Percentiles rank a stretch among this genome's conserved stretches.
Evolutionary conservation across 37 sponge, comb jelly and placozoan species (phyloP).

Genomic region (Tethya wilhelma): DNA sequence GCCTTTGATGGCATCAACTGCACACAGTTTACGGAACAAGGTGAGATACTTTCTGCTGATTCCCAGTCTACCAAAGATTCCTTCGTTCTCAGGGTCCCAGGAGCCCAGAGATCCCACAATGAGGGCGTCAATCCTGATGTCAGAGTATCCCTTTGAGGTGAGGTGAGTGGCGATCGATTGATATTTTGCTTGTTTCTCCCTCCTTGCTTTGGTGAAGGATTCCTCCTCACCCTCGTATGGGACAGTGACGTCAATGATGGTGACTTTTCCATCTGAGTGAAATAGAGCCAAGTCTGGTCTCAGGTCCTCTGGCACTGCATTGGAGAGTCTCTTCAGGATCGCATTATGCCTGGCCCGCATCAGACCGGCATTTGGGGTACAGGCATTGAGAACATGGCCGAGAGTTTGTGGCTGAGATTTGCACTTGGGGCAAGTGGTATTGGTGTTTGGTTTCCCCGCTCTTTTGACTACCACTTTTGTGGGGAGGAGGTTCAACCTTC

Average conservation of each 20-base stretch:
- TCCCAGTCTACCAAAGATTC: background rate
- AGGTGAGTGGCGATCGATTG: background rate
- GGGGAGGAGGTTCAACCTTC: constrained; percentile 41
- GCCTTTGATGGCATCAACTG: constrained; percentile 21
- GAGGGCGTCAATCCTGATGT: background rate
- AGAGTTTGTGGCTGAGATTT: constrained; percentile 18
- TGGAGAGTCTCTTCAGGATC: constrained; percentile 29
- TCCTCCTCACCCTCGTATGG: constrained; percentile 18
- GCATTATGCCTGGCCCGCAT: constrained; percentile 32
- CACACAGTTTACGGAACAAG: constrained; percentile 32
- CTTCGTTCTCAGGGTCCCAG: constrained; percentile 31
- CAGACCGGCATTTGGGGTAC: constrained; percentile 11
- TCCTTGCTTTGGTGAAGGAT: constrained; percentile 6
- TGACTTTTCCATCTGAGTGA: background rate
- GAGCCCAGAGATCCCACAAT: constrained; percentile 25
- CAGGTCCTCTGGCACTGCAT: constrained; percentile 31
- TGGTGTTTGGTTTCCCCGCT: background rate
- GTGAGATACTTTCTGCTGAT: constrained; percentile 14
- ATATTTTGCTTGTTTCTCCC: constrained; percentile 23
- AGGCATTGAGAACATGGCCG: constrained; percentile 47
- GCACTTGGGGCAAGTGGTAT: constrained; percentile 29
- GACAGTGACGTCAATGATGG: constrained; percentile 31
- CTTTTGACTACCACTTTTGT: constrained; percentile 14
- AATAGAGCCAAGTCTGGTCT: constrained; percentile 29
- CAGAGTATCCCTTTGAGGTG: background rate